Base-by-base conservation (phyloP, 1,140 invertebrate genomes). In the Lasioglossum albipes region DNA sequence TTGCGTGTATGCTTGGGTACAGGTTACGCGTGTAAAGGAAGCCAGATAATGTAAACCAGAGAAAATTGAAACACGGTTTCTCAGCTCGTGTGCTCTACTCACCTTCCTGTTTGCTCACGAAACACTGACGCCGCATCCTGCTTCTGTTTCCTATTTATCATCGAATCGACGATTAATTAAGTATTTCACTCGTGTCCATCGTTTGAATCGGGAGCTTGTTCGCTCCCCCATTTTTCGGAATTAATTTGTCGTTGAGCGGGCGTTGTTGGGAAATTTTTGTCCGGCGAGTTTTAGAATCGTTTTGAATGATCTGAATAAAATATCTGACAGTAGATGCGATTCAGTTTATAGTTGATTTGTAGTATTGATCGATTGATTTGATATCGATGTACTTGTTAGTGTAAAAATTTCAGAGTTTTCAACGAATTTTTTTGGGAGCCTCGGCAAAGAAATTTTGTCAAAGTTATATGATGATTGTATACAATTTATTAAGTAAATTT, bases 151-250 rank as follows among this genome's bases (percentile, higher is more conserved):
- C 45, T 75, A 85, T 83, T 86, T 86, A 86, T 86, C 67, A n/a
- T 6, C 2, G 22, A 20, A 82, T 86, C 70, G 22, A 67, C 31
- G 57, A 79, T 41, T 9, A 72, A 88, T 87, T 90, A 82, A 65
- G 61, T 84, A 91, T 90, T 89, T 85, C 54, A 61, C 75, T 88
- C 90, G 84, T 84, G 90, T 81, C 20, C 70, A 4, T 42, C 27
- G 36, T 78, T 79, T 75, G 66, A 83, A 85, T 79, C 45, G 36
- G 45, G 27, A 36, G 52, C 70, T 82, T 69, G 75, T 72, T 74
- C 13, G 54, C 45, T 70, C 76, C 71, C 78, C 65, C 70, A 85
- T 81, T 57, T 54, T 20, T 45, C 52, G n/a, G 27, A 86, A 86
- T 74, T 76, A 78, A 83, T 83, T 85, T 69, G 7, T 49, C 20